phyloP scores from a whole-genome alignment of 2,113 vertebrate genomes.

The Hystrix brachyura region DNA sequence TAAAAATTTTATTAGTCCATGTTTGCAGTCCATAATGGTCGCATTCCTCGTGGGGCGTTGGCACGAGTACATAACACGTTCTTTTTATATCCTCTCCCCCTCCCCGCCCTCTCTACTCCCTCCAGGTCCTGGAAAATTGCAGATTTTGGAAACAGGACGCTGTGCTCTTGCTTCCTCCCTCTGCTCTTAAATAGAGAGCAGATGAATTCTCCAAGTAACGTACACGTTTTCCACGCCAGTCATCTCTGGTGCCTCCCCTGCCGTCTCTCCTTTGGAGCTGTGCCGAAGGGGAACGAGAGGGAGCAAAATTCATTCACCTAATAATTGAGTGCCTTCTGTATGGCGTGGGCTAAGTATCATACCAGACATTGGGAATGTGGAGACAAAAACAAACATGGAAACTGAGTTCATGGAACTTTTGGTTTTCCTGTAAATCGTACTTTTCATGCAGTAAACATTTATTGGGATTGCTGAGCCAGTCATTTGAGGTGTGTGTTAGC shows the following conservation, averaged over 20 bases:
- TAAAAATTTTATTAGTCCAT: background rate
- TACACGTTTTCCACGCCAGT: background rate
- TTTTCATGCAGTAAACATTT: slow-evolving; percentile 24
- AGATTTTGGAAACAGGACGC: background rate
- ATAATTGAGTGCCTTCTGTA: slow-evolving; percentile 4
- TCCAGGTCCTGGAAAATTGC: background rate
- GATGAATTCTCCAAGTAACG: slow-evolving; percentile 11
- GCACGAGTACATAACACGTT: background rate
- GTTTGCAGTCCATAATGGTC: background rate
- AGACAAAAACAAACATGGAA: slow-evolving; percentile 42
- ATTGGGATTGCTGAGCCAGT: slow-evolving; percentile 40
- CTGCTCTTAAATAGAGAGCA: background rate
- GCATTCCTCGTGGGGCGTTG: background rate
- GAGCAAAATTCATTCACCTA: background rate
- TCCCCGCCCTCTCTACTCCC: background rate
- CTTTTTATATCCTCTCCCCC: background rate
- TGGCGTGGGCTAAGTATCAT: background rate
- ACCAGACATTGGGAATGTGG: background rate
- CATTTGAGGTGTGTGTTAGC: background rate
- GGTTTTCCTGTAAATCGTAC: background rate
- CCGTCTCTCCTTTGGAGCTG: background rate
- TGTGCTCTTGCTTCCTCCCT: background rate
- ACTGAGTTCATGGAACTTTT: background rate
- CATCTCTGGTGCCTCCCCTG: background rate
- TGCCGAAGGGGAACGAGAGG: background rate